Evolutionary conservation across 2,113 vertebrate genomes (phyloP), one percentile per base, ranked within the genome.

Genomic region (Cardinalis cardinalis): DNA sequence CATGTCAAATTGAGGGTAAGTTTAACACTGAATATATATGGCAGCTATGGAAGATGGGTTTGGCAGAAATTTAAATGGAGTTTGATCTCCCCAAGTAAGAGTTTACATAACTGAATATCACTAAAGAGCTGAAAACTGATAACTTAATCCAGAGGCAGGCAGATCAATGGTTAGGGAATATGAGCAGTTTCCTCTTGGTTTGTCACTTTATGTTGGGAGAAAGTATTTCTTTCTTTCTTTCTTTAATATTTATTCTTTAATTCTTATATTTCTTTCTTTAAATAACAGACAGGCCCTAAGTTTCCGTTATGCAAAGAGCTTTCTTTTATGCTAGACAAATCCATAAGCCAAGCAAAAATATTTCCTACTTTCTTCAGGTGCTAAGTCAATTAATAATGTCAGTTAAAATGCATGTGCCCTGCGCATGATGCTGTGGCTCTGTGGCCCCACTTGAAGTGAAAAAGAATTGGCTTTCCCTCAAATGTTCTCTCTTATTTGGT

Each of bases 1-100:
- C 99, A 99, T 41, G 99, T 99, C 95, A 99, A 99, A 91, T 95
- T 99, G 82, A 98, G 99, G 97, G 99, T 99, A 88, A 41, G 95
- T 93, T 48, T 41, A 32, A 55, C 28, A 56, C 53, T 72, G n/a
- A 49, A 31, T 69, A 19, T 38, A 10, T 44, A 2, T 28, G 59
- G 40, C 28, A 92, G 55, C n/a, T 73, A 10, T 32, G 43, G 36
- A 55, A 14, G 53, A 34, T 58, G 51, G 11, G 12, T 65, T 49
- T 78, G 32, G 21, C 26, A 87, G 73, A 49, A 78, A 32, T 68
- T 75, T 43, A 46, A 81, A 23, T 40, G 31, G 34, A 49, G 32
- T 78, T 65, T 59, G 17, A 28, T 68, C 36, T 88, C 56, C 18
- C 7, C 1, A 1, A 68, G 10, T 48, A 25, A 38, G n/a, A 56